phyloP scores from a whole-genome alignment of 2,888 invertebrate species.

The Hecatera dysodea region DNA sequence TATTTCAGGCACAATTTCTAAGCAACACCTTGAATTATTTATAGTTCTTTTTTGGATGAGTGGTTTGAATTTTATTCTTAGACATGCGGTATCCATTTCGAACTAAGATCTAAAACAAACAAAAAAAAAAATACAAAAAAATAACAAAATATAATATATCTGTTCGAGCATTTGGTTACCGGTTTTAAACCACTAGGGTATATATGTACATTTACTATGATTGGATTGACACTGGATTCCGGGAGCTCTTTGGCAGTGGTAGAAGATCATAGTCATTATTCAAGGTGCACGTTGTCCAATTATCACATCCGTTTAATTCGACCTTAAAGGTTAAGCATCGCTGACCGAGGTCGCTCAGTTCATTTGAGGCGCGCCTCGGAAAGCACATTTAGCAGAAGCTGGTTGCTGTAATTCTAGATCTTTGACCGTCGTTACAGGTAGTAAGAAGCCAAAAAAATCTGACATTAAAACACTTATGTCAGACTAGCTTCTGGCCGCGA shows the following conservation, averaged over 20 bases:
- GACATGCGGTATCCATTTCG: conserved; percentile 78
- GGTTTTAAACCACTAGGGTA: neutral
- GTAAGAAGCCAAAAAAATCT: neutral
- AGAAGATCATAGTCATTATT: neutral
- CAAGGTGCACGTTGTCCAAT: neutral
- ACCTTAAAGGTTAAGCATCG: neutral
- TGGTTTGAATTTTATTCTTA: conserved; percentile 81
- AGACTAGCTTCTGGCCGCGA: no score
- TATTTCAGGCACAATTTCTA: conserved; percentile 85
- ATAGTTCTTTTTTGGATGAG: conserved; percentile 73
- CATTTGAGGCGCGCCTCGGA: neutral
- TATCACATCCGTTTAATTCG: neutral
- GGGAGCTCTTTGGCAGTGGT: neutral
- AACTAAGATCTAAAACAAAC: conserved; percentile 41
- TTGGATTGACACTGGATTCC: no score
- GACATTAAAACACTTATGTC: neutral
- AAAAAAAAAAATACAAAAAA: conserved; percentile 51
- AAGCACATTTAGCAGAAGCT: neutral
- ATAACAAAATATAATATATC: conserved; percentile 37
- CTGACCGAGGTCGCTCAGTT: neutral
- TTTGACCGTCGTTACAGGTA: neutral
- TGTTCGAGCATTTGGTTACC: neutral
- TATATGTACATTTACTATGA: neutral
- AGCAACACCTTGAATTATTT: conserved; percentile 74
- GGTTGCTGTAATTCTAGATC: neutral